phyloP scores from a whole-genome alignment of 2,888 invertebrate species.

The Nycteola revayana region DNA sequence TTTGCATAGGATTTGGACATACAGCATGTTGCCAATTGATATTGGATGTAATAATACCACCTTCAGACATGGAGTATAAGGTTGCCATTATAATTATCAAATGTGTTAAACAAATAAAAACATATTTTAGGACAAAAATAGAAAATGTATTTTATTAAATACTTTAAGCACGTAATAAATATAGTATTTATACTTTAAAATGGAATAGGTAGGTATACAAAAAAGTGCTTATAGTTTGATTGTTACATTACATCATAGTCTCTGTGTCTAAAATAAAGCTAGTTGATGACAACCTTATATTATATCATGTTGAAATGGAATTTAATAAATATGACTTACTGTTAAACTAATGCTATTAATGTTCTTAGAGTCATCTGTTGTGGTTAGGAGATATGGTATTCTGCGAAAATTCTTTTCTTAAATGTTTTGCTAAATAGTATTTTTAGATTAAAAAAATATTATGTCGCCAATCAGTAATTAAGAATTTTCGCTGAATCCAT shows the following conservation, averaged over 20 bases:
- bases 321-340: slow-evolving; percentile 12
- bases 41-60: slow-evolving; percentile 36
- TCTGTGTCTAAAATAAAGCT: slow-evolving; percentile 10
- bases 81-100: slow-evolving; percentile 58
- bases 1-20: slow-evolving; percentile 50
- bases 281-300: slow-evolving; percentile 63
- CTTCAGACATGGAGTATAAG: slow-evolving; percentile 62
- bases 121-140: too few relatives aligned
- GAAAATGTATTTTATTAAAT: too few relatives aligned
- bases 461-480: slow-evolving; percentile 11
- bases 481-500: slow-evolving; percentile 60
- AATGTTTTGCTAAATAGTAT: slow-evolving; percentile 5
- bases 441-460: slow-evolving; percentile 4
- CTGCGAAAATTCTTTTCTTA: slow-evolving; percentile 51
- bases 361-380: slow-evolving; percentile 37
- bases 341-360: slow-evolving; percentile 16
- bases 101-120: too few relatives aligned
- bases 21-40: slow-evolving; percentile 10
- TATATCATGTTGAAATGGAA: slow-evolving; percentile 23
- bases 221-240: too few relatives aligned
- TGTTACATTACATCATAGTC: too few relatives aligned
- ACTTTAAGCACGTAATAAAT: too few relatives aligned
- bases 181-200: too few relatives aligned
- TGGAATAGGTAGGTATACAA: too few relatives aligned
- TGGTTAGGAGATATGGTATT: slow-evolving; percentile 50